A percentile compares a stretch with the other conserved stretches of the same genome.
These are phyloP conservation scores for Bombycilla garrulus DNA, from an alignment of 2,113 vertebrate species.

Conservation along the genomic window DNA sequence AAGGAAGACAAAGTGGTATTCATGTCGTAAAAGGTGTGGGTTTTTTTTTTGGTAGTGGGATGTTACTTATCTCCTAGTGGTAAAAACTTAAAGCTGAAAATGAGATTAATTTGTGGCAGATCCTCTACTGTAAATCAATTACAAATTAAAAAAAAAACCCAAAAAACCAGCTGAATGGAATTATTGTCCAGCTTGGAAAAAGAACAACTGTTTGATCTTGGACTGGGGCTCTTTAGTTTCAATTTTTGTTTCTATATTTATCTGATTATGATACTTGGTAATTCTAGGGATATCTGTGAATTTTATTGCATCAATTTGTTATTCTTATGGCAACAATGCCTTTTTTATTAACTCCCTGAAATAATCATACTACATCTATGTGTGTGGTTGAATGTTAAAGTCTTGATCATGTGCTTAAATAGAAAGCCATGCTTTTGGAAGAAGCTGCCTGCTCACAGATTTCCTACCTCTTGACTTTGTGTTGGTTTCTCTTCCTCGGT, in stretches of 20 bases:
- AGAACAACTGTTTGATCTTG: background rate
- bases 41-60: accelerated
- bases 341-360: background rate
- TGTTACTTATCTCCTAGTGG: background rate
- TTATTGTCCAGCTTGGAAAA: background rate
- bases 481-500: background rate
- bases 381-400: background rate
- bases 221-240: background rate
- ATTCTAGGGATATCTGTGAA: background rate
- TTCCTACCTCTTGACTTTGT: accelerated
- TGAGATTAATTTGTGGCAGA: background rate
- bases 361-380: background rate
- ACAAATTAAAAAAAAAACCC: background rate
- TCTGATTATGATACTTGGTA: background rate
- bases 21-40: background rate
- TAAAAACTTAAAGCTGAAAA: background rate
- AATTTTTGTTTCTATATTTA: background rate
- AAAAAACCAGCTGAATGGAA: background rate
- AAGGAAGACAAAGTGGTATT: background rate
- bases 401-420: background rate
- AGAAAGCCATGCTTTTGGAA: background rate
- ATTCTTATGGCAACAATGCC: background rate
- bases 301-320: background rate
- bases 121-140: background rate
- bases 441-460: background rate